These are phyloP conservation scores for Hemitrygon akajei DNA, from an alignment of 2,797 vertebrate species.

Conservation along the genomic window DNA sequence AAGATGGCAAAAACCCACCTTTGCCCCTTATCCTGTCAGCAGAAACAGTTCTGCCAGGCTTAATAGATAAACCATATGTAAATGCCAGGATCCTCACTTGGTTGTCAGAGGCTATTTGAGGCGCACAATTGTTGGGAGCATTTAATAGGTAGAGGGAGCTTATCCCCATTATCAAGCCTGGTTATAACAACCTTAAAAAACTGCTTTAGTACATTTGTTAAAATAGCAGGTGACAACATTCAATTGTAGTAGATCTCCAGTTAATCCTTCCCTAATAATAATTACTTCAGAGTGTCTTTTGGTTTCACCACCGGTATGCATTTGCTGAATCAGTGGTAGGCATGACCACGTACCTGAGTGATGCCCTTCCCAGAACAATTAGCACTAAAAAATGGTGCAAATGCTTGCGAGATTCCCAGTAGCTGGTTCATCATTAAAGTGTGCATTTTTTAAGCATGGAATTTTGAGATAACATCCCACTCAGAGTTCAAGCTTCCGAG, in stretches of 20 bases:
- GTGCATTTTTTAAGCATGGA: background rate
- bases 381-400: background rate
- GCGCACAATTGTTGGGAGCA: no score
- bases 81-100: no score
- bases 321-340: background rate
- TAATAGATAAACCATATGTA: no score
- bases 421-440: background rate
- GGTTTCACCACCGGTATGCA: background rate
- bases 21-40: no score
- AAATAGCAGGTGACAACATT: background rate
- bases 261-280: background rate
- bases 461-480: background rate
- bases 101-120: no score
- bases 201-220: background rate
- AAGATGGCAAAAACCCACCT: no score
- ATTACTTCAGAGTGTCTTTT: background rate
- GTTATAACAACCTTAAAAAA: background rate
- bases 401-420: background rate
- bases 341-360: background rate
- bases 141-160: no score
- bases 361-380: background rate
- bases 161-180: no score
- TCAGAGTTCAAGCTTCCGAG: background rate
- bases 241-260: background rate
- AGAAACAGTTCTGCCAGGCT: no score